Base-by-base conservation (phyloP, 2,797 vertebrate genomes). In the Chromis chromis region DNA sequence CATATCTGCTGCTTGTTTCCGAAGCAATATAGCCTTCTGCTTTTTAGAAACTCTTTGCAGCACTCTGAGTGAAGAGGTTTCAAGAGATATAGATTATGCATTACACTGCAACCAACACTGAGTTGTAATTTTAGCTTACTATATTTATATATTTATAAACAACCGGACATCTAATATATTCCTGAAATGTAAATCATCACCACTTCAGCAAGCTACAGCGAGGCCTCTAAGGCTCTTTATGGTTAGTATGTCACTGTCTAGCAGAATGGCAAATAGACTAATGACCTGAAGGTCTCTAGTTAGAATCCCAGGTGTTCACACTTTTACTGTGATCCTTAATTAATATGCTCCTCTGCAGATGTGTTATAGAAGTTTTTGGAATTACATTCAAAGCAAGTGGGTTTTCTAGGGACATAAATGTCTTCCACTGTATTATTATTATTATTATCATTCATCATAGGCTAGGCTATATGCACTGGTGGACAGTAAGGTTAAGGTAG, bases 401-500 rank as follows among this genome's bases (percentile, higher is more conserved):
- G 25, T 85, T 92, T 89, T 84, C 68, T 79, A 39, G 70, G 50
- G 73, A 84, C 85, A 76, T 85, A 88, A 89, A 89, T 90, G 86
- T 88, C 78, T 84, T 65, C 71, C 65, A 78, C 83, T 81, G 74
- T 89, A 81, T 86, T 90, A 88, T 92, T 85, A 84, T 85, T 89
- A 86, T 93, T 90, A 91, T 93, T 89, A 91, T 86, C 82, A 86
- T 88, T 90, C 89, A 88, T 92, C 83, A 88, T 81, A 89, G 79
- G 75, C 82, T 74, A 57, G 85, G 81, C 84, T 90, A 85, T 91
- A 90, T 89, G 83, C 85, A 82, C 86, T 88, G 79, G 83, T 81
- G 87, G 90, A 92, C 87, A 89, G 87, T 89, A 77, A 89, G 91
- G 91, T 91, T 91, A 91, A 85, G 85, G 82, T 89, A 90, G 91